Percentiles rank a stretch among this genome's conserved stretches.
These are phyloP conservation scores for Margaritifera margaritifera DNA, from an alignment of 2,888 invertebrate genomes.

Conservation along the genomic window DNA sequence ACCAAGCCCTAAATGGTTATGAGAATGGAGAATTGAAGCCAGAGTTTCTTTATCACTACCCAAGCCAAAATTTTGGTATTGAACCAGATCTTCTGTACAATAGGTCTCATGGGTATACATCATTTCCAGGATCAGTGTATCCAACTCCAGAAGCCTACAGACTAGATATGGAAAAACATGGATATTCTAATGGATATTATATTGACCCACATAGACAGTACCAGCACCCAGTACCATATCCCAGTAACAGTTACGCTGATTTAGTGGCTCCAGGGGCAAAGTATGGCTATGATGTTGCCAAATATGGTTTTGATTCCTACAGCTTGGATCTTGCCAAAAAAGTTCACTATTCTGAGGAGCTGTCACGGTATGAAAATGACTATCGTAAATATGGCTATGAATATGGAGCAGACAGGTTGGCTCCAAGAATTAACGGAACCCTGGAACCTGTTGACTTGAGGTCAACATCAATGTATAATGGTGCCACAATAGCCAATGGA, in stretches of 20 bases:
- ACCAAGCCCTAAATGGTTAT: slow-evolving; percentile 58
- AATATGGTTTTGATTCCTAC: slow-evolving; percentile 66
- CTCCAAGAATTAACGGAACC: slow-evolving; percentile 58
- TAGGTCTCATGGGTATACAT: slow-evolving; percentile 58
- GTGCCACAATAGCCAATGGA: slow-evolving; percentile 45
- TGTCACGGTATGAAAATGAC: slow-evolving; percentile 56
- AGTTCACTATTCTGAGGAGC: slow-evolving; percentile 63
- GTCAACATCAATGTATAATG: slow-evolving; percentile 54
- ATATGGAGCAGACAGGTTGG: slow-evolving; percentile 51
- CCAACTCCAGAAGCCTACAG: slow-evolving; percentile 56
- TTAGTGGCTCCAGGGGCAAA: slow-evolving; percentile 62
- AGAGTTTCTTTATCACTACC: slow-evolving; percentile 65
- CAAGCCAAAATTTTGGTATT: slow-evolving; percentile 59
- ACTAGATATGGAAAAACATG: slow-evolving; percentile 63
- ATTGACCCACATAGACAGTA: slow-evolving; percentile 66
- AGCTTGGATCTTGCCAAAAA: slow-evolving; percentile 69
- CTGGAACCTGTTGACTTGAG: slow-evolving; percentile 62
- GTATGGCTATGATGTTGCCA: slow-evolving; percentile 66
- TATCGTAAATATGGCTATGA: slow-evolving; percentile 62
- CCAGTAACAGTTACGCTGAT: slow-evolving; percentile 67
- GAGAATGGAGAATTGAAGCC: slow-evolving; percentile 64
- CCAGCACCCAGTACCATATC: slow-evolving; percentile 66
- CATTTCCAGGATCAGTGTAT: slow-evolving; percentile 55
- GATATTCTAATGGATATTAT: slow-evolving; percentile 67
- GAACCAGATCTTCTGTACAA: slow-evolving; percentile 62